A percentile compares a stretch with the other conserved stretches of the same genome.
Conservation (phyloP, 2,888 invertebrate genomes). For the Anorthoa munda region DNA sequence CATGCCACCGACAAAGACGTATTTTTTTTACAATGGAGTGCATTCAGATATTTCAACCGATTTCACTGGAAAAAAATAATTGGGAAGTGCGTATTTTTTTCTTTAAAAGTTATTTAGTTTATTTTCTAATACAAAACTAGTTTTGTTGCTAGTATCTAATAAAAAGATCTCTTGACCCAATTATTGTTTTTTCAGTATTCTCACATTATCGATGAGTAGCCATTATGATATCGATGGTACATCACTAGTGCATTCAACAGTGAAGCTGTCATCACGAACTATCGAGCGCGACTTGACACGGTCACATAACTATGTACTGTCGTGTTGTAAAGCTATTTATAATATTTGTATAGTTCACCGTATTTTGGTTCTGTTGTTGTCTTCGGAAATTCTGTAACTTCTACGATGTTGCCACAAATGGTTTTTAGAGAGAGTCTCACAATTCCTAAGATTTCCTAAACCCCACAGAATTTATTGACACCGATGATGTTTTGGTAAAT, state of each 20-base stretch:
- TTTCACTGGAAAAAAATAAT: too few species aligned
- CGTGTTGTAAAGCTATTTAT: constrained; percentile 48
- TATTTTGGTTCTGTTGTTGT: background rate
- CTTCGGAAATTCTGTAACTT: background rate
- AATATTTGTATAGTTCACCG: constrained; percentile 22
- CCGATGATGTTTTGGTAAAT: too few species aligned
- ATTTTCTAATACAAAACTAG: too few species aligned
- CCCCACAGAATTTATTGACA: too few species aligned
- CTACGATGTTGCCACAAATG: background rate
- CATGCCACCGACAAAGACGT: background rate
- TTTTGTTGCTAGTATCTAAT: too few species aligned
- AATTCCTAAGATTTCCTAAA: too few species aligned
- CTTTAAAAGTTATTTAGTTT: too few species aligned
- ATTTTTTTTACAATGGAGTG: background rate
- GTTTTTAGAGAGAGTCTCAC: background rate
- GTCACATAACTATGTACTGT: constrained; percentile 60
- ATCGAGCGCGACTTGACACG: constrained; percentile 68
- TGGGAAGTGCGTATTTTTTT: too few species aligned
- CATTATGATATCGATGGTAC: constrained; percentile 17
- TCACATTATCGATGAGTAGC: constrained; percentile 28
- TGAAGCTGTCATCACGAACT: constrained; percentile 61
- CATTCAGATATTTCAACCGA: constrained; percentile 9
- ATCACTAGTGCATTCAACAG: constrained; percentile 66
- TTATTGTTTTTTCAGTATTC: too few species aligned
- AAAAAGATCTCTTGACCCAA: too few species aligned